A percentile compares a stretch with the other conserved stretches of the same genome.
Conservation (phyloP, 2,797 vertebrate species). For the Anguilla anguilla region DNA sequence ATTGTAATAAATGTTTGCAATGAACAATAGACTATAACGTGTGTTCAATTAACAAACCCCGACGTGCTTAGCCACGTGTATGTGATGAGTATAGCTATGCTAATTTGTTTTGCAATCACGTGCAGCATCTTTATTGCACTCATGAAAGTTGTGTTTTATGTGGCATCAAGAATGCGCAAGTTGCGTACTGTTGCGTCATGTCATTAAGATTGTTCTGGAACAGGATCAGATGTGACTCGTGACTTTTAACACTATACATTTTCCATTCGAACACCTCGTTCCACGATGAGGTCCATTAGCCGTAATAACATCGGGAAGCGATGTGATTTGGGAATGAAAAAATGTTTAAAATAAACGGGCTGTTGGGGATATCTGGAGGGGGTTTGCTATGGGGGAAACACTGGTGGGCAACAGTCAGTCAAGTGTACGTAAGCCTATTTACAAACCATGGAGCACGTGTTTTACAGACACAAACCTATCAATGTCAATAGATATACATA, state of each 20-base stretch:
- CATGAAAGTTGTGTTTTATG: neutral
- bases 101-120: neutral
- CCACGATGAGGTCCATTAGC: neutral
- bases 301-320: neutral
- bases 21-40: constrained; percentile 68
- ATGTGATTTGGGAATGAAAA: neutral
- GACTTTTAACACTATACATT: neutral
- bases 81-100: neutral
- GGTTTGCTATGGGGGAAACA: neutral
- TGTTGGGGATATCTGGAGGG: no score
- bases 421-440: neutral
- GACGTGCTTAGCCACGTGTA: neutral
- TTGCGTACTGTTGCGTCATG: neutral
- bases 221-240: neutral
- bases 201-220: neutral
- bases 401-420: neutral
- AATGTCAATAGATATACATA: neutral
- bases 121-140: neutral
- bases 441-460: neutral
- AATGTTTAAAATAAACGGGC: neutral
- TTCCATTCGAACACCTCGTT: neutral
- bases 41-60: constrained; percentile 35
- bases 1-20: constrained; percentile 83
- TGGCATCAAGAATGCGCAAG: neutral
- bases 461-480: neutral